Evolutionary conservation across 2,888 invertebrate genomes (phyloP).

Genomic region (Caenorhabditis doughertyi): DNA sequence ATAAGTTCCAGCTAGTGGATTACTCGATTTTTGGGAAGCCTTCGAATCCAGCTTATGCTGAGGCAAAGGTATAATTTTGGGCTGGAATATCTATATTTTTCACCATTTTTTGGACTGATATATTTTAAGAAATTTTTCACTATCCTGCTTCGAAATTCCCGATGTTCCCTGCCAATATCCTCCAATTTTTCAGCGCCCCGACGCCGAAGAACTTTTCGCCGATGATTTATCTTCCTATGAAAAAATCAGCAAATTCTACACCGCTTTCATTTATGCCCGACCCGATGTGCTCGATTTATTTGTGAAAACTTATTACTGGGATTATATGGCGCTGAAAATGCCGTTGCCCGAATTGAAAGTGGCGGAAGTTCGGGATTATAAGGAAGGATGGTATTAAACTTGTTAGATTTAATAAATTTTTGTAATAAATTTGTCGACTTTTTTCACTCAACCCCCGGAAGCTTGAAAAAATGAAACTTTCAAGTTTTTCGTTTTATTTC

Average conservation of each 20-base stretch:
- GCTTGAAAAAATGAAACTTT: too few species aligned
- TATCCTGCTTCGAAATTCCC: too few species aligned
- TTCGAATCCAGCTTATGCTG: slow-evolving; percentile 40
- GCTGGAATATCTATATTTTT: background rate
- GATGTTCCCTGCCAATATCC: too few species aligned
- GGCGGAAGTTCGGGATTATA: slow-evolving; percentile 44
- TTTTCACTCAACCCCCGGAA: too few species aligned
- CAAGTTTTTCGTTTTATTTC: background rate
- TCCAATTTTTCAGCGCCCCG: slow-evolving; percentile 32
- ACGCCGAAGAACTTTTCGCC: slow-evolving; percentile 34
- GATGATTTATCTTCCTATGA: slow-evolving; percentile 32
- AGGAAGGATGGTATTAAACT: slow-evolving; percentile 50
- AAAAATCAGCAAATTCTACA: slow-evolving; percentile 35
- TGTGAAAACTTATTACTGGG: slow-evolving; percentile 46
- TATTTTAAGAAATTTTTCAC: too few species aligned
- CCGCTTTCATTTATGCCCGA: slow-evolving; percentile 18
- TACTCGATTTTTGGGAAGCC: slow-evolving; percentile 29
- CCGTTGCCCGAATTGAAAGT: slow-evolving; percentile 40
- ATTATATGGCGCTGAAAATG: slow-evolving; percentile 48
- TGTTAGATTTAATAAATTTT: slow-evolving; percentile 4
- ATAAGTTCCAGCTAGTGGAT: slow-evolving; percentile 34
- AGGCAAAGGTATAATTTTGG: slow-evolving; percentile 19
- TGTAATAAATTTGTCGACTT: too few species aligned
- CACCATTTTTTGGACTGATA: background rate
- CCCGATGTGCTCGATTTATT: slow-evolving; percentile 44